A percentile compares a stretch with the other conserved stretches of the same genome.
Evolutionary conservation across 2,113 vertebrate species (phyloP).

Genomic region (Eulemur rufifrons): DNA sequence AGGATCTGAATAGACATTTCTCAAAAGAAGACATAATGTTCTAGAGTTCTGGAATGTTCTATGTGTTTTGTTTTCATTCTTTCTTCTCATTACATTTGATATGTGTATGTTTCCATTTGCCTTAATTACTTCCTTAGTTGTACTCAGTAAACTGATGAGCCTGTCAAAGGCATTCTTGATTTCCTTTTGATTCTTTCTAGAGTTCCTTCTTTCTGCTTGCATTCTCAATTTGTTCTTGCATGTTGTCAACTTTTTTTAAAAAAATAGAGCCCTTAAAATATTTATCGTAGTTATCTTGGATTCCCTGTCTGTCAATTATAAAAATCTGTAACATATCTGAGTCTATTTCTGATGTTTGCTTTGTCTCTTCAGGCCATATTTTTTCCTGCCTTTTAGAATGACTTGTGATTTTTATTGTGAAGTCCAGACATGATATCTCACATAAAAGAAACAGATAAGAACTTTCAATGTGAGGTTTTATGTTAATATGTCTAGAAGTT

Average conservation of each 20-base stretch:
- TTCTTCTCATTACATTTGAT: neutral
- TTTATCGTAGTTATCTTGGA: neutral
- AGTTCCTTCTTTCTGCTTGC: neutral
- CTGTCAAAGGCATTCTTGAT: neutral
- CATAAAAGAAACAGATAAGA: neutral
- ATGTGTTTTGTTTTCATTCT: neutral
- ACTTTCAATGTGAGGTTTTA: neutral
- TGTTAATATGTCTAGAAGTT: neutral
- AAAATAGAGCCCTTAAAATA: neutral
- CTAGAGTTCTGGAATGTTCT: neutral
- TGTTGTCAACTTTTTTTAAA: neutral
- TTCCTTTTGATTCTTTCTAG: neutral
- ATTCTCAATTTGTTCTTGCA: neutral
- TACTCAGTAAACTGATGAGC: neutral
- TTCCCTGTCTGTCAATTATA: neutral
- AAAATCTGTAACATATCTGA: neutral
- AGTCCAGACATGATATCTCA: neutral
- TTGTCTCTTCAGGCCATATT: neutral
- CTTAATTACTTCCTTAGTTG: neutral
- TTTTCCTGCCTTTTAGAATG: neutral
- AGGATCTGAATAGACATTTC: neutral
- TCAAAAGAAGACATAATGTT: neutral
- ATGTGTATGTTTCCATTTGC: neutral
- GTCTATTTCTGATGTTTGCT: neutral
- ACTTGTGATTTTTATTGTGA: neutral